Base-by-base conservation (phyloP, 2,888 invertebrate genomes). In the Arenicola marina region DNA sequence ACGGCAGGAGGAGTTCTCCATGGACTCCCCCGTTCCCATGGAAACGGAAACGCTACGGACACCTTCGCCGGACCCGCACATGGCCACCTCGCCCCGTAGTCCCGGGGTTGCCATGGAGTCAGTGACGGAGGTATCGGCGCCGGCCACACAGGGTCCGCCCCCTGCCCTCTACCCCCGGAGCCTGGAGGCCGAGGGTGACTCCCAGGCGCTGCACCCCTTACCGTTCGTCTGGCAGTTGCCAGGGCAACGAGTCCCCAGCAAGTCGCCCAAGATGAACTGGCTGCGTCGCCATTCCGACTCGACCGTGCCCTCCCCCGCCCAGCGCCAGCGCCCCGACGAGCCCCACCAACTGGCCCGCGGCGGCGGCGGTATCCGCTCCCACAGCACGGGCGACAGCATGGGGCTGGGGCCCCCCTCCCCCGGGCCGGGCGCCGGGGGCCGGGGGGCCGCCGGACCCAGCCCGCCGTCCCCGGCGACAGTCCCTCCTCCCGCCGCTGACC, bases 201-300 rank as follows among this genome's bases (percentile, higher is more conserved):
- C 51, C 15, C 56, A 45, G 32, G 18, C 18, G n/a, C 18, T 28
- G 21, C 26, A 56, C 4, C n/a, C n/a, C n/a, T n/a, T n/a, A n/a
- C n/a, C n/a, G n/a, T n/a, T n/a, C n/a, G n/a, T n/a, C n/a, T n/a
- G n/a, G n/a, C n/a, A n/a, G n/a, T n/a, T n/a, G n/a, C n/a, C n/a
- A n/a, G n/a, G n/a, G n/a, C n/a, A n/a, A n/a, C n/a, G n/a, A n/a
- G 26, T 11, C 18, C n/a, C 21, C 26, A 21, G 15, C 15, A 62
- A 48, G n/a, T 64, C 66, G n/a, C 63, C 66, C 0, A 69, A 67
- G 45, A 64, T 46, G 15, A 61, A 59, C 51, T 68, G 69, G 65
- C 58, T 68, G 7, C 28, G 69, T 26, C 56, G 69, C n/a, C 65
- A 68, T 46, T 66, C 65, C 2, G 69, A 69, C 34, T 63, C 66